Evolutionary conservation across 2,113 vertebrate species (phyloP).

Genomic region (Electrona antarctica): DNA sequence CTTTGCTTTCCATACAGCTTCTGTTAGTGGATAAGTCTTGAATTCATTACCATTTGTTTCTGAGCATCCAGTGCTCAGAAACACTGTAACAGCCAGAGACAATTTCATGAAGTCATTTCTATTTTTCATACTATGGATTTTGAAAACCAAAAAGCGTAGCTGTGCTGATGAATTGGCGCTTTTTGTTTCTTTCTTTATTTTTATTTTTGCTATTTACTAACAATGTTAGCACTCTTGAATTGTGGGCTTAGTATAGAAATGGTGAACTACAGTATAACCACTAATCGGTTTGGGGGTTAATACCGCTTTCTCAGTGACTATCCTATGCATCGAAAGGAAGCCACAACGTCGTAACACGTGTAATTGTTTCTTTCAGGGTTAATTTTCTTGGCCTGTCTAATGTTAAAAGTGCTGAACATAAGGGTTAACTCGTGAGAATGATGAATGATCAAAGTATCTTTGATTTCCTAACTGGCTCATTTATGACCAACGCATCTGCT

Average conservation of each 20-base stretch:
- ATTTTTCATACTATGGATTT: constrained; percentile 22
- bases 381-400: background rate
- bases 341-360: background rate
- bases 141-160: constrained; percentile 17
- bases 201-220: constrained; percentile 9
- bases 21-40: constrained; percentile 48
- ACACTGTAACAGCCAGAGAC: constrained; percentile 61
- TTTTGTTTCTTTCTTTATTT: background rate
- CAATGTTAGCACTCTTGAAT: background rate
- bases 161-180: constrained; percentile 36
- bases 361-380: background rate
- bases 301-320: constrained; percentile 1
- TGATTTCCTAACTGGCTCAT: constrained; percentile 23
- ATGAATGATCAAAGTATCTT: background rate
- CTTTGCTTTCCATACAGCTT: constrained; percentile 64
- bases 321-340: background rate
- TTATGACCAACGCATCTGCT: background rate
- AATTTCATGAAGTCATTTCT: constrained; percentile 60
- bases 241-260: background rate
- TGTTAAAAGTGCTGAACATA: constrained; percentile 1
- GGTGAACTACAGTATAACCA: background rate
- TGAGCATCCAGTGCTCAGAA: background rate
- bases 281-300: constrained; percentile 11
- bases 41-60: constrained; percentile 29
- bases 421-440: constrained; percentile 7